Evolutionary conservation across 2,797 vertebrate species (phyloP), one percentile per base, ranked within the genome.

Genomic region (Amazonetta brasiliensis): DNA sequence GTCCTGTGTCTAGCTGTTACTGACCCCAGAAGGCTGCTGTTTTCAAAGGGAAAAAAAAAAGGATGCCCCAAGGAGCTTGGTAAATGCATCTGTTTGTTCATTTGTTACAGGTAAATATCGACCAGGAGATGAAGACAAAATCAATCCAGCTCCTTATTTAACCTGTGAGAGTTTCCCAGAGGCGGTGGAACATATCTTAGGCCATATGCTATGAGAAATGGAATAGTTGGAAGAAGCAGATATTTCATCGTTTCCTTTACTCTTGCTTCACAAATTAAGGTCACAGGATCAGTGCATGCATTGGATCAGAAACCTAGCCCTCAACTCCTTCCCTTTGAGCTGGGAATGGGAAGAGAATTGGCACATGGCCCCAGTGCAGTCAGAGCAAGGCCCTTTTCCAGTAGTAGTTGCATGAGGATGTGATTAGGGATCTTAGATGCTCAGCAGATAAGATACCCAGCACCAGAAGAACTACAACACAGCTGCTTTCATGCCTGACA

Each of bases 41-140:
- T 81, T 64, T 82, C 3, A 7, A 10, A 1, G 4, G 3, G 4
- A 43, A 48, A 35, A 3, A 63, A 43, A 48, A 35, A 5, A 15
- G 3, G 12, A 18, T 28, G 21, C 21, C 56, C 3, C 6, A 2
- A 62, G 15, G 8, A 16, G 15, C 35, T 58, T 63, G 25, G 28
- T 69, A 59, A 72, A 58, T 11, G 5, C 12, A 37, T 52, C 4
- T 16, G 87, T 86, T 76, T 84, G 71, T 54, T 87, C 50, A 91
- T 96, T 87, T 84, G 16, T 97, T 96, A 52, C 97, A 99, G 99
- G 99, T 92, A 99, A 99, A 98, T 99, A 99, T n/a, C 98, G 99
- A 97, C 90, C 95, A 8, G 98, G 98, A 18, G 99, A 99, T 90
- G 99, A 99, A 97, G 91, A 92, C 26, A 99, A 98, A 98, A 99